These are phyloP conservation scores for Nesogale talazaci DNA, from an alignment of 2,113 vertebrate species.

Conservation along the genomic window DNA sequence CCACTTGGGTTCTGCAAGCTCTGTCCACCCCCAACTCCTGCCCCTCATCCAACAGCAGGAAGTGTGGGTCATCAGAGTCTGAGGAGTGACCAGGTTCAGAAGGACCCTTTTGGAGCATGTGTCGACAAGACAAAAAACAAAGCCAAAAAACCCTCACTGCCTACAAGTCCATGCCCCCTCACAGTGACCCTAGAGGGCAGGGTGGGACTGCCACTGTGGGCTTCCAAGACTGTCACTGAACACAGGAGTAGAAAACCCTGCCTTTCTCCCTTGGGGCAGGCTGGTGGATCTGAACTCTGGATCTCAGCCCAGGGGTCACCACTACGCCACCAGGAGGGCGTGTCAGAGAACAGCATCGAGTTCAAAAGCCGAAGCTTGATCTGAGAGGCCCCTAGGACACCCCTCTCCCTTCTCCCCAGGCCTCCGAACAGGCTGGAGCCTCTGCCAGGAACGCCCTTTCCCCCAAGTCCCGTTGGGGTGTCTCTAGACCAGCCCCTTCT, in stretches of 20 bases:
- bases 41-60: neutral
- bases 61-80: neutral
- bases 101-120: neutral
- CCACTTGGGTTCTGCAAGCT: neutral
- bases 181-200: no score
- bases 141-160: no score
- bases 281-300: no score
- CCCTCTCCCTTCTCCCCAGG: neutral
- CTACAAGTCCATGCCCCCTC: no score
- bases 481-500: neutral
- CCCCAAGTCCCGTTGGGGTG: neutral
- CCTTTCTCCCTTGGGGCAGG: no score
- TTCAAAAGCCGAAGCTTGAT: neutral
- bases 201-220: no score
- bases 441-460: neutral
- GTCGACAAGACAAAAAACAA: neutral
- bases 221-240: no score
- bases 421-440: no score
- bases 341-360: neutral
- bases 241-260: no score
- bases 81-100: neutral
- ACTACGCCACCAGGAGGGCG: neutral
- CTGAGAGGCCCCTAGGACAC: neutral
- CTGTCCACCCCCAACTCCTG: neutral
- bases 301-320: no score